Base-by-base conservation (phyloP, 2,113 vertebrate genomes). In the Myocastor coypus region DNA sequence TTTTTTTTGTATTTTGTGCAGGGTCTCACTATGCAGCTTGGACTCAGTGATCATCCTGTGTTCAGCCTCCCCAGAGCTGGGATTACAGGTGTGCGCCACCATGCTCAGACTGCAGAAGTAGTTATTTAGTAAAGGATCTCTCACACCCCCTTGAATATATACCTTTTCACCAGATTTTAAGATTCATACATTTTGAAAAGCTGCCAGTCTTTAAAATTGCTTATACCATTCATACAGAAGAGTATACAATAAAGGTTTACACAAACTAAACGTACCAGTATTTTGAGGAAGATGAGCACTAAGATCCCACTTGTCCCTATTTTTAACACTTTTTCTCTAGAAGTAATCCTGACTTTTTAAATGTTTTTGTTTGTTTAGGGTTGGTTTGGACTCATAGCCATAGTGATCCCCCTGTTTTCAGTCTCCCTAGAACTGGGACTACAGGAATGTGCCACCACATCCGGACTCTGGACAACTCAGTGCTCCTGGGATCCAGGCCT, bases 81-180 rank as follows among this genome's bases (percentile, higher is more conserved):
- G 16, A 57, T 57, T 57, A 57, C 17, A 17, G 55, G 55, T 16
- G 16, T 57, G 55, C 4, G 4, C 55, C 55, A 57, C 55, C 55
- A 57, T 57, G 17, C 55, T 16, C 17, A 4, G 55, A 57, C 55
- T 57, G 14, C 55, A 96, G 73, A 94, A 94, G 83, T 85, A 94
- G 3, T 95, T 96, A 52, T 37, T 94, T 83, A 84, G 92, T 96
- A 89, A 94, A 40, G 42, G 57, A 94, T 87, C 91, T 97, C 91
- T 40, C 57, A 63, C 46, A 90, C 57, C 32, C 82, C 61, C 34
- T 91, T 93, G 37, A 89, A 89, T 89, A 83, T 93, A 73, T 95
- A 37, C 89, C 37, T 94, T 82, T 92, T 89, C 28, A 71, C 61
- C 86, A 94, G 83, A 55, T 55, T 91, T 3, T 78, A 75, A 92